A percentile compares a stretch with the other conserved stretches of the same genome.
Evolutionary conservation across 2,888 invertebrate genomes (phyloP).

Genomic region (Neoscelio sp.): DNA sequence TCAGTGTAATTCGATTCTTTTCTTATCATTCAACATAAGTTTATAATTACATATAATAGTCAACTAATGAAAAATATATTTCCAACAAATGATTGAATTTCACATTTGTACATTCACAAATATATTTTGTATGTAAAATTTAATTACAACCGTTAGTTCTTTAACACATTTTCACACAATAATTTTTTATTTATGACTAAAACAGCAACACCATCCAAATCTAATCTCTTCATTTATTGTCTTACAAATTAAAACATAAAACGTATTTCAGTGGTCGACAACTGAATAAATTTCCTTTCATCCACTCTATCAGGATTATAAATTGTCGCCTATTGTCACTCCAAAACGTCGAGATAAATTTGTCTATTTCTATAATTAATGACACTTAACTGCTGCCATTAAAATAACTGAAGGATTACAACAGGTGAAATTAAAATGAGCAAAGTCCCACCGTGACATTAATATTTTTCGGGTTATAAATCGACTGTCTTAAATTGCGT

Average conservation of each 20-base stretch:
- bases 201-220: too few relatives aligned
- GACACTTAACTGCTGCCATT: constrained; percentile 1
- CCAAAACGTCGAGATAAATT: constrained; percentile 3
- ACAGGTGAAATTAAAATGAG: neutral
- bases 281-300: constrained; percentile 1
- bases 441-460: neutral
- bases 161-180: too few relatives aligned
- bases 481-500: neutral
- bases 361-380: constrained; percentile 18
- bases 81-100: too few relatives aligned
- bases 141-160: too few relatives aligned
- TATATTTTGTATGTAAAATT: too few relatives aligned
- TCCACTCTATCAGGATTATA: neutral
- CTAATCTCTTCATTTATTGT: too few relatives aligned
- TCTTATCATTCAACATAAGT: too few relatives aligned
- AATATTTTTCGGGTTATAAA: neutral
- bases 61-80: too few relatives aligned
- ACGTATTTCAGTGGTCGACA: neutral
- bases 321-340: neutral
- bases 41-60: too few relatives aligned
- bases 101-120: too few relatives aligned
- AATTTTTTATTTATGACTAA: too few relatives aligned
- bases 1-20: too few relatives aligned
- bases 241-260: neutral
- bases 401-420: constrained; percentile 3